Base-by-base conservation (phyloP, 2,888 invertebrate species). In the Ernsta delagoae region DNA sequence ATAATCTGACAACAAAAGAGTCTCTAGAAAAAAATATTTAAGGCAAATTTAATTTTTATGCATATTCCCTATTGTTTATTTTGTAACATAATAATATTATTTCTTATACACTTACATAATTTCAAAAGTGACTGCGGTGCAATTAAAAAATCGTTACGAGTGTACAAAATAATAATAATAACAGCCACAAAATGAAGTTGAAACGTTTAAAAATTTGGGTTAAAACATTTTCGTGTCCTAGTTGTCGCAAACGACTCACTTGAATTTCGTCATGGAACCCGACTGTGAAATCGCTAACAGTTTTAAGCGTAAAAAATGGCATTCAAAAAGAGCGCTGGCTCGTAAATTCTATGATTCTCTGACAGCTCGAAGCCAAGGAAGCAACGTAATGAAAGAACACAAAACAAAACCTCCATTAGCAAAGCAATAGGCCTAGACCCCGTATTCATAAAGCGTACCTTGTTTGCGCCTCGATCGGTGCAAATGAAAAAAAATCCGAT, bases 361-460 rank as follows among this genome's bases (percentile, higher is more conserved):
- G 50, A 9, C 50, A 45, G 54, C 61, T 67, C 41, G 8, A 16
- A 65, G 43, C 59, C 6, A 67, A 61, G 56, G 61, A 67, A 31
- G n/a, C 31, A 67, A 56, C 61, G 36, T 53, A 54, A 56, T 56
- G 61, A 61, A 67, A 56, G 48, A 53, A 53, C 39, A 2, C 67
- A 45, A 62, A 68, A 68, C 62, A 57, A 68, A 68, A 50, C 45
- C 41, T 24, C 65, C 45, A n/a, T 12, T 16, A 41, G 67, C 67
- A 11, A 62, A 57, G 68, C 68, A 68, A 63, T 68, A 48, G 48
- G 68, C 24, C 36, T 36, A 36, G 6, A 36, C 36, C 36, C 36
- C 36, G 36, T 36, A 36, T 36, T 5, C 4, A 36, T 36, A 36
- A 36, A 5, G 4, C 36, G 3, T 5, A 36, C 36, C 36, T 36